Percentiles rank a stretch among this genome's conserved stretches.
Evolutionary conservation across 2,888 invertebrate genomes (phyloP).

Genomic region (Pyrrhia umbra): DNA sequence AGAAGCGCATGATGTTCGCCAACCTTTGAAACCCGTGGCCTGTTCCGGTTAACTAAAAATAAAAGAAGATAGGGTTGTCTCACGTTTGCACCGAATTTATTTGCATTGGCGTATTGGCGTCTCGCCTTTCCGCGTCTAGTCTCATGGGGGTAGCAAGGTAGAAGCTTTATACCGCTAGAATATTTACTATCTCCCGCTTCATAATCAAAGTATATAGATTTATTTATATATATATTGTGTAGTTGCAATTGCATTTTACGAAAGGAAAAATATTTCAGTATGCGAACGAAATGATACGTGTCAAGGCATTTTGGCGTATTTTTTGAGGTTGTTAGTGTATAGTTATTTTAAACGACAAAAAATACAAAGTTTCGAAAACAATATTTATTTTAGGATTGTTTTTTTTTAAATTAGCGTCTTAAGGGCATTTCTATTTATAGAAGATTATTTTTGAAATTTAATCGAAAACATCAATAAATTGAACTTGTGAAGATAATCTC

Average conservation of each 20-base stretch:
- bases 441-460: too few relatives aligned
- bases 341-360: too few relatives aligned
- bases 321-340: too few relatives aligned
- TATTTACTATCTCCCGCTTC: background rate
- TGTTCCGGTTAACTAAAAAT: slow-evolving; percentile 7
- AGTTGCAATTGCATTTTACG: background rate
- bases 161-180: background rate
- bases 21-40: background rate
- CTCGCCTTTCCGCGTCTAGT: background rate
- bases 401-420: too few relatives aligned
- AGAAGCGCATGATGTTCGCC: background rate
- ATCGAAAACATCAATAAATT: too few relatives aligned
- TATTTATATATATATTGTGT: background rate
- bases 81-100: background rate
- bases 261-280: background rate
- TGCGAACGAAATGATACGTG: too few relatives aligned
- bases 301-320: too few relatives aligned
- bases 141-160: background rate
- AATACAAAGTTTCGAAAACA: too few relatives aligned
- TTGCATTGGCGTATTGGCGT: background rate
- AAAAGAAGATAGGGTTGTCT: background rate
- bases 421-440: too few relatives aligned
- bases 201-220: background rate
- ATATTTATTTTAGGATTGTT: too few relatives aligned
- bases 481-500: too few relatives aligned